These are phyloP conservation scores for Crocodylus rhombifer DNA, from an alignment of 2,797 vertebrate species.

Conservation along the genomic window DNA sequence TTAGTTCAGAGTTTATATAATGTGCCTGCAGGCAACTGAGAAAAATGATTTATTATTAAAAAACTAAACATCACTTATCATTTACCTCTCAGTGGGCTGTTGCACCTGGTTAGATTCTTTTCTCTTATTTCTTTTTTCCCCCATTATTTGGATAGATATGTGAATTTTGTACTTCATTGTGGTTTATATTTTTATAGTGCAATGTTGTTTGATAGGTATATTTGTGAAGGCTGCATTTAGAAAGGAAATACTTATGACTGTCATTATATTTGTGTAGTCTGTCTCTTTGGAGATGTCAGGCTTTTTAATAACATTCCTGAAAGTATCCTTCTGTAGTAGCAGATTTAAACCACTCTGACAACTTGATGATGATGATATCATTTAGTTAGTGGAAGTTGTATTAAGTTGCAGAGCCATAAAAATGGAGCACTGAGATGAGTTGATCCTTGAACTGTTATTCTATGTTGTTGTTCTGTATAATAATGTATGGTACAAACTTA, in stretches of 20 bases:
- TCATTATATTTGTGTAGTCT: not conserved
- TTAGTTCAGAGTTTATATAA: slow-evolving; percentile 3
- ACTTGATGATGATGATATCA: not conserved
- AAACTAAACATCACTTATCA: not conserved
- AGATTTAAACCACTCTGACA: slow-evolving; percentile 3
- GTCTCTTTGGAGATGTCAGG: not conserved
- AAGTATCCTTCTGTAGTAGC: not conserved
- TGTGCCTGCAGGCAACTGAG: not conserved
- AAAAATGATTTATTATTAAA: slow-evolving; percentile 34
- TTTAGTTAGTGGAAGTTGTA: slow-evolving; percentile 8
- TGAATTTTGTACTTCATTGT: not conserved
- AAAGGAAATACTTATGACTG: slow-evolving; percentile 14
- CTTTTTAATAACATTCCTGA: slow-evolving; percentile 42
- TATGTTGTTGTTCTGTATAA: not conserved
- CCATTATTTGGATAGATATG: not conserved
- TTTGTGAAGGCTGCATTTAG: slow-evolving; percentile 3
- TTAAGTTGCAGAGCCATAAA: slow-evolving; percentile 7
- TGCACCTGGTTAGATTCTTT: not conserved
- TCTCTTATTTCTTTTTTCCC: not conserved
- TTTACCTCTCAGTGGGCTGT: not conserved
- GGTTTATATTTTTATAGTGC: not conserved
- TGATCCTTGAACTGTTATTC: not conserved
- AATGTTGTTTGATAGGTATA: not conserved
- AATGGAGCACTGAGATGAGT: not conserved
- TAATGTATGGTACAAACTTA: not conserved